Conservation (phyloP, 2,797 vertebrate species). For the Mastacembelus armatus region DNA sequence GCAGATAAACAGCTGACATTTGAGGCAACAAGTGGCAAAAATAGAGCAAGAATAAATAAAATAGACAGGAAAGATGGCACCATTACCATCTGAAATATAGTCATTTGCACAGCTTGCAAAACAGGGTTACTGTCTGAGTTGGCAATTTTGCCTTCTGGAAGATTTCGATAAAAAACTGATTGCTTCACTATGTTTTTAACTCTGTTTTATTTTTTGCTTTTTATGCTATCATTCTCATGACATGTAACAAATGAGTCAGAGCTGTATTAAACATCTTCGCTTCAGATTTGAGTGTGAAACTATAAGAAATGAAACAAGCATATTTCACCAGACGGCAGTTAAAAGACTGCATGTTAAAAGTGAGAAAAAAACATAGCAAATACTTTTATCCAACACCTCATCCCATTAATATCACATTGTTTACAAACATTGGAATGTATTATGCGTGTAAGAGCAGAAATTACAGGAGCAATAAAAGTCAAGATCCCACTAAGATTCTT, state of each 20-base stretch:
- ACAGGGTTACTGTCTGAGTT: constrained; percentile 50
- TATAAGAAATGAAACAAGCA: constrained; percentile 11
- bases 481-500: constrained; percentile 3
- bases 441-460: neutral
- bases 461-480: constrained; percentile 2
- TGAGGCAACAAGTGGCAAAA: constrained; percentile 55
- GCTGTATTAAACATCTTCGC: constrained; percentile 18
- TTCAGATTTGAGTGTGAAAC: constrained; percentile 12
- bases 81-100: constrained; percentile 18
- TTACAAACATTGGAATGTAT: neutral
- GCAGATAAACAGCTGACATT: constrained; percentile 59
- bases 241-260: constrained; percentile 1
- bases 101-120: constrained; percentile 31
- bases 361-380: constrained; percentile 11
- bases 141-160: constrained; percentile 49
- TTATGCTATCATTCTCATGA: constrained; percentile 43
- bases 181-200: constrained; percentile 46
- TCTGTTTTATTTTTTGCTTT: constrained; percentile 32
- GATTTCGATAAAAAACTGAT: constrained; percentile 58
- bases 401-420: constrained; percentile 1
- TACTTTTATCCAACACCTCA: constrained; percentile 1
- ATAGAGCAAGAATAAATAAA: constrained; percentile 28
- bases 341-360: constrained; percentile 10
- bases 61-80: constrained; percentile 9
- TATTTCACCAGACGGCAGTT: neutral